Evolutionary conservation across 2,113 vertebrate genomes (phyloP).

Genomic region (Caranx ignobilis): DNA sequence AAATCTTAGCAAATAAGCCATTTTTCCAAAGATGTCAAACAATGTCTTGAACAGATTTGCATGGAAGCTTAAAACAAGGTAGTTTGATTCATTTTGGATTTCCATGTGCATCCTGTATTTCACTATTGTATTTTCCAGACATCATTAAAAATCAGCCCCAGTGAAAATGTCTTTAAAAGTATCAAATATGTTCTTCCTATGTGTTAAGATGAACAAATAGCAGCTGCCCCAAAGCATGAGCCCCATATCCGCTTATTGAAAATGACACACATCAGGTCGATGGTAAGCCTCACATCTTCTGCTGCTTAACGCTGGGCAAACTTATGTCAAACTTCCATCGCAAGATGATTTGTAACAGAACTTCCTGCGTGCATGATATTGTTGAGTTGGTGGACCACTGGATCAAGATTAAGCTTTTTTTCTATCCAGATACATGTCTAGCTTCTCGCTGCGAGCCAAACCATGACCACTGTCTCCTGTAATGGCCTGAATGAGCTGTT

Average conservation of each 20-base stretch:
- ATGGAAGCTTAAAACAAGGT: not conserved
- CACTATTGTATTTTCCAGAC: not conserved
- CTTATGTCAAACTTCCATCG: constrained; percentile 51
- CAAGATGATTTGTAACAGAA: constrained; percentile 65
- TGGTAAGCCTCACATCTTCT: constrained; percentile 62
- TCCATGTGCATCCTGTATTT: not conserved
- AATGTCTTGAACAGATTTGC: not conserved
- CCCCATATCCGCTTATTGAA: constrained; percentile 48
- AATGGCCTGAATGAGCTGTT: constrained; percentile 55
- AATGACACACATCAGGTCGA: constrained; percentile 56
- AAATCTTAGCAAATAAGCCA: too few relatives aligned
- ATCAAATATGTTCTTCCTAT: constrained; percentile 11
- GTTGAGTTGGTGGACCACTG: constrained; percentile 52
- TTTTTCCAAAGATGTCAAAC: not conserved
- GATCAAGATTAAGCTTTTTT: constrained; percentile 52
- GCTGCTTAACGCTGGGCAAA: constrained; percentile 49
- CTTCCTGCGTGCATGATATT: constrained; percentile 47
- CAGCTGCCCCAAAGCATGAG: constrained; percentile 27
- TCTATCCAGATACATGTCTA: constrained; percentile 48
- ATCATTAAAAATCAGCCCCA: not conserved
- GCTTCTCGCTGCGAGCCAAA: constrained; percentile 62
- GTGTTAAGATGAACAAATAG: constrained; percentile 18
- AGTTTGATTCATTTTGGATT: not conserved
- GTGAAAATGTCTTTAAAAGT: not conserved
- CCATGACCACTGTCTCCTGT: constrained; percentile 69